phyloP scores from a whole-genome alignment of 2,113 vertebrate species.

The Epinephelus moara region DNA sequence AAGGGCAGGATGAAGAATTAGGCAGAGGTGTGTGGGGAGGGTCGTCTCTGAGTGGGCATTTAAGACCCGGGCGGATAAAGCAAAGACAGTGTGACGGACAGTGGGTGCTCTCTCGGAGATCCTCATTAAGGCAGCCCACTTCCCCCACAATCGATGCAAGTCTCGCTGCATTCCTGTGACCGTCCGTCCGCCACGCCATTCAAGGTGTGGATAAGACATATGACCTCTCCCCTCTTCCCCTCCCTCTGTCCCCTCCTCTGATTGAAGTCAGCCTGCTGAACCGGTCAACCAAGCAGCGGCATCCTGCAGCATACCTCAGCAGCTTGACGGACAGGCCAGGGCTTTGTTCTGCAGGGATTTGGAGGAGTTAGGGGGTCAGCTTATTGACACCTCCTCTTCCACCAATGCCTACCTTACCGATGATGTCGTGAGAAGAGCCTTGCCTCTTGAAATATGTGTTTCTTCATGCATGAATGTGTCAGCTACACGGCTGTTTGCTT shows the following conservation, averaged over 20 bases:
- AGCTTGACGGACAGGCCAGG: slow-evolving; percentile 74
- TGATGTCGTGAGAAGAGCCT: slow-evolving; percentile 57
- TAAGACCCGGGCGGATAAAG: slow-evolving; percentile 70
- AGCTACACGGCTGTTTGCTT: neutral
- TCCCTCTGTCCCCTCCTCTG: slow-evolving; percentile 61
- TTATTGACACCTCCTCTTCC: slow-evolving; percentile 73
- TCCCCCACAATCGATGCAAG: slow-evolving; percentile 42
- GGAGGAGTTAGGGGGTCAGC: slow-evolving; percentile 63
- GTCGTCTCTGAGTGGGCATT: slow-evolving; percentile 62
- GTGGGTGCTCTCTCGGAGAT: slow-evolving; percentile 63
- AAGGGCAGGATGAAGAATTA: slow-evolving; percentile 48
- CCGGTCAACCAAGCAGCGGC: slow-evolving; percentile 71
- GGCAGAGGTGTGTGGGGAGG: slow-evolving; percentile 20
- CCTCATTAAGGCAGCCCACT: slow-evolving; percentile 78
- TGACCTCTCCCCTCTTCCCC: slow-evolving; percentile 77
- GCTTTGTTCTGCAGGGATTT: slow-evolving; percentile 77
- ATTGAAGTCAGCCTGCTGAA: slow-evolving; percentile 76
- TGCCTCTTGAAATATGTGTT: neutral
- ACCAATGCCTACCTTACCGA: slow-evolving; percentile 23
- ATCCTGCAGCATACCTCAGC: slow-evolving; percentile 75
- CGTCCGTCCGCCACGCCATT: slow-evolving; percentile 77
- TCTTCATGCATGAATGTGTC: neutral
- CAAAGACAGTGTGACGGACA: slow-evolving; percentile 75
- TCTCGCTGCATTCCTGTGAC: slow-evolving; percentile 77
- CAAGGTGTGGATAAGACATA: slow-evolving; percentile 83